Evolutionary conservation across 2,113 vertebrate genomes (phyloP).

Genomic region (Arizona elegans): DNA sequence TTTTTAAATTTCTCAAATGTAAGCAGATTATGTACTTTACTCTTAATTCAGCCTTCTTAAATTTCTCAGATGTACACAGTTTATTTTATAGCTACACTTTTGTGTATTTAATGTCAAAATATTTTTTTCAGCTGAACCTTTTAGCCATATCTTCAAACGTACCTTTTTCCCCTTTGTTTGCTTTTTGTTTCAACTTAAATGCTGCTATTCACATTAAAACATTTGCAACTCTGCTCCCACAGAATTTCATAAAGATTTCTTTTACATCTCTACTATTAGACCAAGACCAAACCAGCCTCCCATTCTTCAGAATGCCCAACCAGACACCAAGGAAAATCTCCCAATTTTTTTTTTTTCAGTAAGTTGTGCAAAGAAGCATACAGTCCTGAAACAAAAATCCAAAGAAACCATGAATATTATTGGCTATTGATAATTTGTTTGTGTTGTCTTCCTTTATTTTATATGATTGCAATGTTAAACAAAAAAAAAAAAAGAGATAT

Average conservation of each 20-base stretch:
- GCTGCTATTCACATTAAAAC: neutral
- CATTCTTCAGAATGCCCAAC: neutral
- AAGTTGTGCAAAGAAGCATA: neutral
- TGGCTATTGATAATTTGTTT: neutral
- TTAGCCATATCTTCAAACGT: neutral
- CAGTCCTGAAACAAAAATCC: neutral
- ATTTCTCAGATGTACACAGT: neutral
- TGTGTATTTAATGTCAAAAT: neutral
- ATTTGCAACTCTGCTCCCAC: neutral
- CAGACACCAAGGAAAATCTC: neutral
- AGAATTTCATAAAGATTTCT: neutral
- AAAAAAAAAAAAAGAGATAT: neutral
- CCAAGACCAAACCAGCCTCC: neutral
- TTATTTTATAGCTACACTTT: neutral
- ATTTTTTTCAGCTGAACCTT: neutral
- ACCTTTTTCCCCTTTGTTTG: neutral
- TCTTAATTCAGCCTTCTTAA: neutral
- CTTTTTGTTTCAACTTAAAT: neutral
- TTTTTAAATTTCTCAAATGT: neutral
- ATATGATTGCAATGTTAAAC: neutral
- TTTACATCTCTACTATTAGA: neutral
- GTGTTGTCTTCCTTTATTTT: neutral
- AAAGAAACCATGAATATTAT: neutral
- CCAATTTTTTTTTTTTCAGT: neutral
- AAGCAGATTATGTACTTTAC: neutral